Conservation (phyloP, 2,113 vertebrate species). For the Protomyctophum bolini region DNA sequence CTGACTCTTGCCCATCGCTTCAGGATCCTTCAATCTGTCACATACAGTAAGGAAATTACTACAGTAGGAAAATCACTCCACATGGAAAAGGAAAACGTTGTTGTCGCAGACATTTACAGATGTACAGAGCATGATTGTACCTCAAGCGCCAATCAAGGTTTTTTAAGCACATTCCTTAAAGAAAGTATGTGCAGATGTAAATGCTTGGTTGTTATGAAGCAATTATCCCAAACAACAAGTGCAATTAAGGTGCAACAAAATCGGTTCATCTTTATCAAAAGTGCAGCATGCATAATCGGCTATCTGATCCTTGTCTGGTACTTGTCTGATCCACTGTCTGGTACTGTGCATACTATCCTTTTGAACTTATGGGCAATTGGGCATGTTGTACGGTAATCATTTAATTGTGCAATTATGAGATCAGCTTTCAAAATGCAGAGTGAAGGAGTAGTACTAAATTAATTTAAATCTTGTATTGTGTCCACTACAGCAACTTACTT, state of each 20-base stretch:
- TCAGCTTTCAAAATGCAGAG: constrained; percentile 16
- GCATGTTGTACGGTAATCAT: constrained; percentile 23
- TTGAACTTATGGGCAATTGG: not conserved
- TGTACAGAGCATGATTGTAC: too few species aligned
- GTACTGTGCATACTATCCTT: not conserved
- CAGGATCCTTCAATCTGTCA: constrained; percentile 85
- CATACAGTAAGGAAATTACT: too few species aligned
- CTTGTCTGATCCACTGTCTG: not conserved
- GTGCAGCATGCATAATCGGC: constrained; percentile 12
- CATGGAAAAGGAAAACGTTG: too few species aligned
- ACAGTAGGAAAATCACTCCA: not conserved
- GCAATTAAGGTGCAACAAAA: not conserved
- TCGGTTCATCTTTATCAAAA: constrained; percentile 20
- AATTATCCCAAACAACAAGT: not conserved
- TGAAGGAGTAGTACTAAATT: not conserved
- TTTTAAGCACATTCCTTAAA: too few species aligned
- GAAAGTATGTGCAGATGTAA: not conserved
- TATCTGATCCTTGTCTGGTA: constrained; percentile 19
- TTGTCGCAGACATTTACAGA: too few species aligned
- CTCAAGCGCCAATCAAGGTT: too few species aligned
- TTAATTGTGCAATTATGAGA: constrained; percentile 11
- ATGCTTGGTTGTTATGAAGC: not conserved
- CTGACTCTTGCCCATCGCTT: constrained; percentile 83
- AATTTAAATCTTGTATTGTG: too few species aligned
- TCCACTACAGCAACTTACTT: not conserved